Percentiles rank a stretch among this genome's conserved stretches.
phyloP scores from a whole-genome alignment of 2,888 invertebrate species.

The Rhorus exstirpatorius region DNA sequence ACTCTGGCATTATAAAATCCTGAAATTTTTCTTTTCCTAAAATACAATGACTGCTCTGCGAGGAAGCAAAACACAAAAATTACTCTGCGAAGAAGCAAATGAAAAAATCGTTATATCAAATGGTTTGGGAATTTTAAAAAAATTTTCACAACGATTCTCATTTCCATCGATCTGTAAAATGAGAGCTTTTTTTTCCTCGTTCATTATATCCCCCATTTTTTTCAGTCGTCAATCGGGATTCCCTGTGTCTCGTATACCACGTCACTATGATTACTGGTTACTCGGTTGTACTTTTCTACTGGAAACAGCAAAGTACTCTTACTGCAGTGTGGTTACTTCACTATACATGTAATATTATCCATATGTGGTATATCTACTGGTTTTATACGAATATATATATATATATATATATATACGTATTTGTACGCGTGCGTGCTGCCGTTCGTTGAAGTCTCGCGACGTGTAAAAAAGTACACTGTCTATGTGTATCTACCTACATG shows the following conservation, averaged over 20 bases:
- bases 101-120: too few species aligned
- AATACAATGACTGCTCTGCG: too few species aligned
- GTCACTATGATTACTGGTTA: slow-evolving; percentile 78
- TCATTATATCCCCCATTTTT: background rate
- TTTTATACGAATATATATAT: background rate
- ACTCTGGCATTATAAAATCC: too few species aligned
- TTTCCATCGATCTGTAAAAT: too few species aligned
- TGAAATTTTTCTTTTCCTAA: too few species aligned
- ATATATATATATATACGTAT: background rate
- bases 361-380: too few species aligned
- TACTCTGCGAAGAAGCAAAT: too few species aligned
- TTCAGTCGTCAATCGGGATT: too few species aligned
- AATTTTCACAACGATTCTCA: too few species aligned
- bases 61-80: too few species aligned
- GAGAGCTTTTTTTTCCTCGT: slow-evolving; percentile 3
- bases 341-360: slow-evolving; percentile 1
- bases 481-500: slow-evolving; percentile 26
- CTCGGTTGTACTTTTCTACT: slow-evolving; percentile 76
- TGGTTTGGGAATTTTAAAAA: too few species aligned
- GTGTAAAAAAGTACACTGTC: slow-evolving; percentile 35
- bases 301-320: background rate
- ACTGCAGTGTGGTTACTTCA: background rate
- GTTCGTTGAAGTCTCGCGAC: slow-evolving; percentile 54
- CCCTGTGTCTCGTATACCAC: slow-evolving; percentile 75
- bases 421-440: slow-evolving; percentile 56